Base-by-base conservation (phyloP, 2,888 invertebrate species). In the Epirrhoe tristata region DNA sequence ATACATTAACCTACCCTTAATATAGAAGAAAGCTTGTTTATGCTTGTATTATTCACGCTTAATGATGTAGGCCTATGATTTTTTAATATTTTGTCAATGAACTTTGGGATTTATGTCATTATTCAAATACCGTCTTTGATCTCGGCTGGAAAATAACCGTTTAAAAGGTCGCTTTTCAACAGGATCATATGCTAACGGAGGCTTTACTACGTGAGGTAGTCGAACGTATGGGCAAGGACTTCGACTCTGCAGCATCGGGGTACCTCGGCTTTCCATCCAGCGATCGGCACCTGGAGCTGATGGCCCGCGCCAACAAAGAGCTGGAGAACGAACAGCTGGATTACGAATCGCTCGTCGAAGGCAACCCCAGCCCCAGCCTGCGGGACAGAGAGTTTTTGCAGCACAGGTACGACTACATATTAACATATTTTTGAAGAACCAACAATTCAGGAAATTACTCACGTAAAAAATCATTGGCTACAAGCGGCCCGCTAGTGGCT, bases 341-440 rank as follows among this genome's bases (percentile, higher is more conserved):
- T 83, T 97, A 97, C 82, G 97, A 97, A 72, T 94, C 95, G 17
- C 86, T 96, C 24, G 94, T 96, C 69, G 95, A 95, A 53, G 93
- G 95, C 39, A 96, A 95, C 85, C 95, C 96, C 14, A 96, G 95
- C 88, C 97, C 97, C 5, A 97, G 97, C 74, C 94, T 97, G 69
- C 94, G 98, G 32, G 98, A 98, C 87, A 97, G 97, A 79, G 98
- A 98, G 83, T 98, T 96, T 82, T 82, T 98, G 77, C 97, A 97
- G 82, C 98, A 98, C 87, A 97, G 96, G 93, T 93, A 71, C 31
- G 16, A 34, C 6, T 61, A 10, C 16, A 36, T 17, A 1, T 56
- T 53, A n/a, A n/a, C n/a, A n/a, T n/a, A n/a, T n/a, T n/a, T n/a
- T n/a, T n/a, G n/a, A n/a, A n/a, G n/a, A n/a, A n/a, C n/a, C n/a